These are phyloP conservation scores for Prochilodus magdalenae DNA, from an alignment of 2,113 vertebrate species.

Conservation along the genomic window DNA sequence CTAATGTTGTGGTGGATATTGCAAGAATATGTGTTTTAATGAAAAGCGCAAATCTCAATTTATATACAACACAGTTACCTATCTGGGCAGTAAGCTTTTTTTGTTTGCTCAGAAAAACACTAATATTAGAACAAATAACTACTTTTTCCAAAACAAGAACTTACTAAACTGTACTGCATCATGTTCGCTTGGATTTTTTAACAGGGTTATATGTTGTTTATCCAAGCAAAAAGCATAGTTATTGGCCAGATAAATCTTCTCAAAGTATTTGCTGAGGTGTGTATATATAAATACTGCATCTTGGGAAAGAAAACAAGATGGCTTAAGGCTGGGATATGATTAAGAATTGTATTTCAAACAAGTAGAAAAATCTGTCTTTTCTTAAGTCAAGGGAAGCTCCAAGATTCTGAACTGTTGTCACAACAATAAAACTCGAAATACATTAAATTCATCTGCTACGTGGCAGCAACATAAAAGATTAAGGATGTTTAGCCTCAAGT, in stretches of 20 bases:
- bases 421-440: neutral
- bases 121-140: too few relatives aligned
- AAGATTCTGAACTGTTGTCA: neutral
- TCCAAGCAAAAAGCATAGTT: too few relatives aligned
- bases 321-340: neutral
- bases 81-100: too few relatives aligned
- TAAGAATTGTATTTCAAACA: neutral
- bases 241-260: too few relatives aligned
- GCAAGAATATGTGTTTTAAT: neutral
- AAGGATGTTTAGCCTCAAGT: neutral
- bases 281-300: neutral
- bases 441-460: conserved; percentile 11
- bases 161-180: too few relatives aligned
- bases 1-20: neutral
- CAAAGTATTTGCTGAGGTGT: too few relatives aligned
- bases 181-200: too few relatives aligned
- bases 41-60: neutral
- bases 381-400: neutral
- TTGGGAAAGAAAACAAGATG: neutral
- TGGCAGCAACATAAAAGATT: neutral
- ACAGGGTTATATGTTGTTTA: too few relatives aligned
- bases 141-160: too few relatives aligned
- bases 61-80: too few relatives aligned
- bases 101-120: too few relatives aligned
- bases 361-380: neutral